Conservation (phyloP, 2,113 vertebrate species). For the Scolopax mira region DNA sequence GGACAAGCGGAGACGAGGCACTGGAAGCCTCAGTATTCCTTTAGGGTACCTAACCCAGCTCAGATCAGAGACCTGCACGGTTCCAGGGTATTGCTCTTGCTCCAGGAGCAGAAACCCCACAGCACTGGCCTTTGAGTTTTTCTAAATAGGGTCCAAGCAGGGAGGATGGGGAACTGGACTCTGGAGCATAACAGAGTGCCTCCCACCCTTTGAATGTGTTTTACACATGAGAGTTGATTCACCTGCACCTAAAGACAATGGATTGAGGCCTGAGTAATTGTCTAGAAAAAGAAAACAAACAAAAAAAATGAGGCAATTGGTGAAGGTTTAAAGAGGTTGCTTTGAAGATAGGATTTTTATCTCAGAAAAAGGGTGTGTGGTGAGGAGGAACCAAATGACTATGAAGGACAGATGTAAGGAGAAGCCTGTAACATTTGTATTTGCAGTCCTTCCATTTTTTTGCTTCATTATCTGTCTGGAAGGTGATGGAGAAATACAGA, state of each 20-base stretch:
- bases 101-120: not conserved
- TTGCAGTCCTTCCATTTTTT: not conserved
- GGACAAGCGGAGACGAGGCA: not conserved
- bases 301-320: not conserved
- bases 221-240: not conserved
- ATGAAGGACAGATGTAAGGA: not conserved
- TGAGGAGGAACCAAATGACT: not conserved
- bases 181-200: not conserved
- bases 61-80: not conserved
- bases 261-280: not conserved
- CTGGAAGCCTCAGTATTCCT: not conserved
- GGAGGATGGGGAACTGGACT: not conserved
- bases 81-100: not conserved
- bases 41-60: not conserved
- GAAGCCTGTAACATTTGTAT: not conserved
- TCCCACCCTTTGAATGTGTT: not conserved
- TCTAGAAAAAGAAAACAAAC: not conserved
- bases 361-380: not conserved
- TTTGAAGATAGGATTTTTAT: slow-evolving; percentile 7
- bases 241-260: not conserved
- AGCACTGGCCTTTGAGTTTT: not conserved
- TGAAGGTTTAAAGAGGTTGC: not conserved
- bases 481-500: slow-evolving; percentile 2
- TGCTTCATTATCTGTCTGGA: not conserved
- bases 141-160: not conserved